Evolutionary conservation across 2,888 invertebrate genomes (phyloP).

Genomic region (Plutella xylostella): DNA sequence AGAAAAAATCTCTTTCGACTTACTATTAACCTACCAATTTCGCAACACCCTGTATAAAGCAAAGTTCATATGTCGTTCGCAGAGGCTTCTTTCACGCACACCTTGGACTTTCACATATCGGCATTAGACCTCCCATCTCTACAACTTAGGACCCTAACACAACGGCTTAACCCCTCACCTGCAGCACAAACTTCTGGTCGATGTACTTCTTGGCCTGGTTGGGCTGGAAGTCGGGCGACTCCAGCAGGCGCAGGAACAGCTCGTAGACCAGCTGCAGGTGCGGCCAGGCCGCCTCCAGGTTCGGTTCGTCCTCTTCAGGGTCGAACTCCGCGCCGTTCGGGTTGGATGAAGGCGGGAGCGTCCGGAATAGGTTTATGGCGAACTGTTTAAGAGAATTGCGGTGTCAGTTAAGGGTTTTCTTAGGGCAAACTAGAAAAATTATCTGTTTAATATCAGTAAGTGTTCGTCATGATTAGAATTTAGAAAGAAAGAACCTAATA

Average conservation of each 20-base stretch:
- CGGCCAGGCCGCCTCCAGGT: conserved; percentile 95
- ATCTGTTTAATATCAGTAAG: too few species aligned
- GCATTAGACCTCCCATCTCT: too few species aligned
- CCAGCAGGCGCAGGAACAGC: conserved; percentile 83
- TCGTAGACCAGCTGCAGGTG: conserved; percentile 88
- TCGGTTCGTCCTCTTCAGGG: conserved; percentile 96
- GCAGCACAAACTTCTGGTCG: conserved; percentile 95
- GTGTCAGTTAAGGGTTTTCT: not conserved
- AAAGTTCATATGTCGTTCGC: too few species aligned
- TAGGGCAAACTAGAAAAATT: too few species aligned
- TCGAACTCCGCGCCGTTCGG: conserved; percentile 91
- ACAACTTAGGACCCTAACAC: too few species aligned
- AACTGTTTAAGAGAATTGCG: conserved; percentile 71
- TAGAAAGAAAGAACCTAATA: too few species aligned
- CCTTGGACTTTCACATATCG: too few species aligned
- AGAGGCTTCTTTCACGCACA: too few species aligned
- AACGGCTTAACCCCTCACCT: conserved; percentile 77
- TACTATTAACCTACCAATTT: too few species aligned
- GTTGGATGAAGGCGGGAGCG: conserved; percentile 87
- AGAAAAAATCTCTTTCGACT: too few species aligned
- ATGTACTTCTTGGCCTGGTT: conserved; percentile 92
- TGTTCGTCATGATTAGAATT: too few species aligned
- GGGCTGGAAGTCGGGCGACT: conserved; percentile 94
- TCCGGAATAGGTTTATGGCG: conserved; percentile 88
- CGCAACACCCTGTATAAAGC: too few species aligned